phyloP scores from a whole-genome alignment of 30 jellyfish, hydroid and myxozoan genomes.

The Mastigias papua region DNA sequence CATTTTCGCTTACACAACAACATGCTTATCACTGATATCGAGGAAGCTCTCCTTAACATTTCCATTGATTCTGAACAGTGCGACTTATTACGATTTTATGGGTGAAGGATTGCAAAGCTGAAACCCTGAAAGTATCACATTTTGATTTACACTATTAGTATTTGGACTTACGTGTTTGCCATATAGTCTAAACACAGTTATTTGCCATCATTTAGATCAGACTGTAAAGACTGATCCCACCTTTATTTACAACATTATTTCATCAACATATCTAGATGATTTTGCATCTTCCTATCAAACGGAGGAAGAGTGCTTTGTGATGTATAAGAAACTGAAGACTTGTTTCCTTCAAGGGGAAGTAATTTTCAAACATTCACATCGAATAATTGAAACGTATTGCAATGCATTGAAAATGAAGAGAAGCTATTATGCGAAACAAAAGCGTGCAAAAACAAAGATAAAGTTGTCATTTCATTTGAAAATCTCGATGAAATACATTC shows the following conservation, averaged over 20 bases:
- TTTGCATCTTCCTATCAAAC: background rate
- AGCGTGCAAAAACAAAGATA: background rate
- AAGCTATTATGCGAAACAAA: background rate
- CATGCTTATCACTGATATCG: background rate
- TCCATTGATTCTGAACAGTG: background rate
- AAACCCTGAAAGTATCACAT: constrained; percentile 16
- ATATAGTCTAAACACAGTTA: background rate
- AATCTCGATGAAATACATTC: background rate
- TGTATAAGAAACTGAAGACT: constrained; percentile 10
- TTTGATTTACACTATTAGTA: constrained; percentile 1
- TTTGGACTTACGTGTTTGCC: constrained; percentile 18
- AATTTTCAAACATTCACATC: constrained; percentile 18
- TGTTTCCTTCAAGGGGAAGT: constrained; percentile 16
- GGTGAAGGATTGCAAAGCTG: background rate
- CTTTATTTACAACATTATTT: background rate
- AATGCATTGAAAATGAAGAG: background rate
- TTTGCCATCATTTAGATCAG: constrained; percentile 1
- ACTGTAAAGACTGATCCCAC: background rate
- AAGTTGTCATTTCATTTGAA: constrained; percentile 10
- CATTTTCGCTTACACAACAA: constrained; percentile 18
- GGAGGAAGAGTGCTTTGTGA: constrained; percentile 6
- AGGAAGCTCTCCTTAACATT: background rate
- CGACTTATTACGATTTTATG: constrained; percentile 30
- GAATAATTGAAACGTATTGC: background rate
- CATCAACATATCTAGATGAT: constrained; percentile 15